A percentile compares a stretch with the other conserved stretches of the same genome.
Conservation (phyloP, 2,113 vertebrate species). For the Panthera leo region DNA sequence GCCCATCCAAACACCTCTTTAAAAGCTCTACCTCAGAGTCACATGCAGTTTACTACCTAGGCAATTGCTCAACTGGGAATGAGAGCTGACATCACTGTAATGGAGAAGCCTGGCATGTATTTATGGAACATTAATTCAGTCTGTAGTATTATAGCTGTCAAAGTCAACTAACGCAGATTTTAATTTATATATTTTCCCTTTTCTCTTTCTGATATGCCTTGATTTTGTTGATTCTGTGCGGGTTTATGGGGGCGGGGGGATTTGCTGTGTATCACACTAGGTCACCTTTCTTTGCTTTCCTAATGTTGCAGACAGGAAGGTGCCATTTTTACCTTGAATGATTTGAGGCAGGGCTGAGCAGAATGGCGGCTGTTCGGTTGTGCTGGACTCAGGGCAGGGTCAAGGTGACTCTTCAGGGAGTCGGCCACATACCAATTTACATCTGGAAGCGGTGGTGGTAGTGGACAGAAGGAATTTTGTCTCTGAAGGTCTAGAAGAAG, state of each 20-base stretch:
- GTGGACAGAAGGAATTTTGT: not conserved
- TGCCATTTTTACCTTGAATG: not conserved
- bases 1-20: not conserved
- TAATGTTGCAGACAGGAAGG: not conserved
- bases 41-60: constrained; percentile 48
- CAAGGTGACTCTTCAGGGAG: not conserved
- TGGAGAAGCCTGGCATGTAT: constrained; percentile 66
- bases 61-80: constrained; percentile 56
- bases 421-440: not conserved
- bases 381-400: not conserved
- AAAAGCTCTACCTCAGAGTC: not conserved
- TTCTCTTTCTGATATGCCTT: constrained; percentile 48
- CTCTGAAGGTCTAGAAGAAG: not conserved
- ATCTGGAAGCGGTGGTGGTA: not conserved
- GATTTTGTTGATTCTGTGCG: not conserved
- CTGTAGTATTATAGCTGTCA: constrained; percentile 67
- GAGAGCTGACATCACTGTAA: constrained; percentile 68
- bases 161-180: constrained; percentile 55
- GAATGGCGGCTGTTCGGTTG: not conserved
- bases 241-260: not conserved
- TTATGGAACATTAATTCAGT: constrained; percentile 78
- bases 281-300: constrained; percentile 63
- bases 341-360: not conserved
- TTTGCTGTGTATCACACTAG: constrained; percentile 44
- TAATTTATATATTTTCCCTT: constrained; percentile 55